Percentiles rank a stretch among this genome's conserved stretches.
Evolutionary conservation across 2,888 invertebrate genomes (phyloP).

Genomic region (Camponotus fellah): DNA sequence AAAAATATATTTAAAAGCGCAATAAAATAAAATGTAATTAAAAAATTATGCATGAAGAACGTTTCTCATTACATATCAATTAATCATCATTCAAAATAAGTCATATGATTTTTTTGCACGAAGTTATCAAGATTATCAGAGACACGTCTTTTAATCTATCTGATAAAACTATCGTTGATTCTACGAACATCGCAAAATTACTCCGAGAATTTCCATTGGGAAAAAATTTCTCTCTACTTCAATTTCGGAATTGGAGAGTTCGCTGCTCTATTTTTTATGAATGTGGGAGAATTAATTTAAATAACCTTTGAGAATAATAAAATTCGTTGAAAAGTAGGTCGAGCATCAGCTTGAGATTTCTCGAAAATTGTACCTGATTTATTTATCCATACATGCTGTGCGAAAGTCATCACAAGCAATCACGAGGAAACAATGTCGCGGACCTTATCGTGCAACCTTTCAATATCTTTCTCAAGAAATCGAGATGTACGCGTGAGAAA

Average conservation of each 20-base stretch:
- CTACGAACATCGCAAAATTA: neutral
- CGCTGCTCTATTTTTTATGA: neutral
- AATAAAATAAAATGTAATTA: neutral
- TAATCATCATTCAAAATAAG: conserved; percentile 1
- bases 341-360: neutral
- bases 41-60: neutral
- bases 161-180: neutral
- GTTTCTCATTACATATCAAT: neutral
- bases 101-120: neutral
- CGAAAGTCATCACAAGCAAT: neutral
- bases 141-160: neutral
- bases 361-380: neutral
- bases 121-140: conserved; percentile 8
- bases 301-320: neutral
- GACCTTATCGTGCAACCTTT: conserved; percentile 5
- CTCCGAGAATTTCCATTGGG: neutral
- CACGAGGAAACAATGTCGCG: conserved; percentile 36
- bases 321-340: neutral
- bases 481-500: conserved; percentile 18
- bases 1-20: neutral
- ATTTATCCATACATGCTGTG: neutral
- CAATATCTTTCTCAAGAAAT: conserved; percentile 24
- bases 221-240: neutral
- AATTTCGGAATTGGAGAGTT: neutral
- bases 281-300: neutral